Conservation (phyloP, 1,140 invertebrate genomes). For the Drosophila ercepeae region DNA sequence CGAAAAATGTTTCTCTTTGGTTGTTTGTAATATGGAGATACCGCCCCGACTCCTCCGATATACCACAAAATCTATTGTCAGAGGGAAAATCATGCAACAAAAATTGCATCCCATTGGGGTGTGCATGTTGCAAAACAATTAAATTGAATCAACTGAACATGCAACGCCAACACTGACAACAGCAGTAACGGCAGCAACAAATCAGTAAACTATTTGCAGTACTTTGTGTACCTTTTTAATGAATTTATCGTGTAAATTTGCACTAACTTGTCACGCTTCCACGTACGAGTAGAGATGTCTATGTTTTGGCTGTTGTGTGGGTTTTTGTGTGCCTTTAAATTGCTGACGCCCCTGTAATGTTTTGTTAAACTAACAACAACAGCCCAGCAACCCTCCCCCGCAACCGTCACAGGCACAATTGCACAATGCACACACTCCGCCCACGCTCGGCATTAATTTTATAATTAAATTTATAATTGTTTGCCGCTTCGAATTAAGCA, state of each 20-base stretch:
- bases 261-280: slow-evolving; percentile 57
- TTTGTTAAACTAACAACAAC: slow-evolving; percentile 41
- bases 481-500: slow-evolving; percentile 26
- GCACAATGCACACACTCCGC: neutral
- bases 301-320: slow-evolving; percentile 2
- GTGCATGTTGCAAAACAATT: slow-evolving; percentile 71
- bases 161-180: slow-evolving; percentile 48
- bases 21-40: slow-evolving; percentile 30
- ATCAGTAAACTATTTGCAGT: slow-evolving; percentile 56
- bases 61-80: slow-evolving; percentile 28
- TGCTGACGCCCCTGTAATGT: slow-evolving; percentile 45
- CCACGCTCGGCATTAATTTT: slow-evolving; percentile 48
- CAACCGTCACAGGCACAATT: slow-evolving; percentile 25
- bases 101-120: slow-evolving; percentile 13
- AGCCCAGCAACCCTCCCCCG: too few species aligned
- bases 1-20: slow-evolving; percentile 43
- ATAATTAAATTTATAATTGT: slow-evolving; percentile 74
- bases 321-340: slow-evolving; percentile 6
- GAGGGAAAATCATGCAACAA: slow-evolving; percentile 20
- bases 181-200: slow-evolving; percentile 19
- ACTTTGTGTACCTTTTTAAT: slow-evolving; percentile 79
- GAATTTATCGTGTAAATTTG: slow-evolving; percentile 79
- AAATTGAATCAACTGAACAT: slow-evolving; percentile 73
- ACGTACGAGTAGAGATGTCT: neutral
- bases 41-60: neutral